Evolutionary conservation across 2,113 vertebrate species (phyloP).

Genomic region (Pteruthius melanotis): DNA sequence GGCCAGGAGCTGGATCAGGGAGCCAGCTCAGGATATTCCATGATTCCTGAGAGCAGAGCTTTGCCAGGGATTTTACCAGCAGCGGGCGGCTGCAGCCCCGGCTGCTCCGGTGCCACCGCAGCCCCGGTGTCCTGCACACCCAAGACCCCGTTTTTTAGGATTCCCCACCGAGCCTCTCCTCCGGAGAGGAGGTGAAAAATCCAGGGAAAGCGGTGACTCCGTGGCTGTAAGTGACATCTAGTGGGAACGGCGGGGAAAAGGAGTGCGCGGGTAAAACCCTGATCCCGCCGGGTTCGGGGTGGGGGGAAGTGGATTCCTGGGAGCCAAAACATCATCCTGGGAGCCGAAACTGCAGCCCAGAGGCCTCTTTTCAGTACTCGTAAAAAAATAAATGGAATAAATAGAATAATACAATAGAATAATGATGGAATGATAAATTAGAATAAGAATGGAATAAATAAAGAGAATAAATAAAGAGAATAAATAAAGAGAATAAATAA

Average conservation of each 20-base stretch:
- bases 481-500: too few species aligned
- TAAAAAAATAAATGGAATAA: too few species aligned
- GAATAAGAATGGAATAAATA: too few species aligned
- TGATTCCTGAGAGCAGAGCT: neutral
- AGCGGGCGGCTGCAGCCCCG: neutral
- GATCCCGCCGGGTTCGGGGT: neutral
- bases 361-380: neutral
- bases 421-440: neutral
- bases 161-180: neutral
- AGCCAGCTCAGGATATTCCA: neutral
- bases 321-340: neutral
- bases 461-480: too few species aligned
- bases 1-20: too few species aligned
- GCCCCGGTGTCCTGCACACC: neutral
- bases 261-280: neutral
- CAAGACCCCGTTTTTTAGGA: neutral
- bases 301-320: neutral
- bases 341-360: neutral
- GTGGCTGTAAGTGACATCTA: constrained; percentile 64
- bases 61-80: neutral
- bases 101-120: neutral
- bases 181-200: neutral
- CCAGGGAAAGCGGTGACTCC: neutral
- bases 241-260: constrained; percentile 23
- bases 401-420: neutral